Evolutionary conservation across 1,140 invertebrate species (phyloP).

Genomic region (Drosophila pseudoananassae): DNA sequence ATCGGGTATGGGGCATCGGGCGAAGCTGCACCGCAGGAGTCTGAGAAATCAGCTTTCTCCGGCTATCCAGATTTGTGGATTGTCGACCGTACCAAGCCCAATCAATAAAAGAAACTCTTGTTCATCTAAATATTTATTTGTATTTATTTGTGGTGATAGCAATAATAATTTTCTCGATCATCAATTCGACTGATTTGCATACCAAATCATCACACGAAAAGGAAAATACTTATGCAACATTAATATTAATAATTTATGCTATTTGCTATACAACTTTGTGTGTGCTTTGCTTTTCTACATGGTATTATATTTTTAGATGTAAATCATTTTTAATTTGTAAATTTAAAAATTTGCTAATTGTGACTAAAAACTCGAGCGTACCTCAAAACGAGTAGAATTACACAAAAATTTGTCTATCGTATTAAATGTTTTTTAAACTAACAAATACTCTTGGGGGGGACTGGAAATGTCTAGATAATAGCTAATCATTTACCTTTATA

Average conservation of each 20-base stretch:
- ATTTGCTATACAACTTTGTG: slow-evolving; percentile 73
- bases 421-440: slow-evolving; percentile 48
- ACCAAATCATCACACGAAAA: slow-evolving; percentile 51
- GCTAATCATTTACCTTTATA: slow-evolving; percentile 29
- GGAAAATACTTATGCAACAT: slow-evolving; percentile 39
- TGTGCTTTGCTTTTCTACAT: slow-evolving; percentile 50
- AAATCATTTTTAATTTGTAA: slow-evolving; percentile 18
- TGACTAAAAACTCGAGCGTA: slow-evolving; percentile 64
- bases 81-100: slow-evolving; percentile 48
- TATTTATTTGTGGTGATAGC: slow-evolving; percentile 71
- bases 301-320: slow-evolving; percentile 21
- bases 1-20: too few species aligned
- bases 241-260: slow-evolving; percentile 76
- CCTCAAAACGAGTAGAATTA: slow-evolving; percentile 31
- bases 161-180: slow-evolving; percentile 63
- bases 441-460: slow-evolving; percentile 46
- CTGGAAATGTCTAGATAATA: slow-evolving; percentile 23
- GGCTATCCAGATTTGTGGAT: slow-evolving; percentile 8
- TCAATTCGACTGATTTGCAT: slow-evolving; percentile 57
- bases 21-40: slow-evolving; percentile 34
- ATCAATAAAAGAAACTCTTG: slow-evolving; percentile 45
- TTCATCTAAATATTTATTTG: slow-evolving; percentile 75
- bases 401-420: slow-evolving; percentile 34
- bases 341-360: slow-evolving; percentile 76
- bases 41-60: slow-evolving; percentile 45